Evolutionary conservation across 2,113 vertebrate genomes (phyloP).

Genomic region (Hemichromis elongatus): DNA sequence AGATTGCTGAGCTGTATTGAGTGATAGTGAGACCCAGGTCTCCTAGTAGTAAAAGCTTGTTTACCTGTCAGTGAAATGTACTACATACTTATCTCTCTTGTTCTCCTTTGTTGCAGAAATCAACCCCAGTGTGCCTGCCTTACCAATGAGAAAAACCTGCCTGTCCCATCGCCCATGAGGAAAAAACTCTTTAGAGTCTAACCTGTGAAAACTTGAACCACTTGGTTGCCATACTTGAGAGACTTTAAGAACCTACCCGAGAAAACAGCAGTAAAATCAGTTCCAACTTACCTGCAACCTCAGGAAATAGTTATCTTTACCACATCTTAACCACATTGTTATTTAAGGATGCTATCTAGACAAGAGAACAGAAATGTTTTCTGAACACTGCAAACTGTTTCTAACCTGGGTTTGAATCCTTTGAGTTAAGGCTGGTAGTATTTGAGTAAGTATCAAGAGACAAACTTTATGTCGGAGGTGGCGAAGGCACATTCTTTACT

Average conservation of each 20-base stretch:
- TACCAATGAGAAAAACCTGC: background rate
- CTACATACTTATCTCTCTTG: background rate
- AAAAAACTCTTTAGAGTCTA: background rate
- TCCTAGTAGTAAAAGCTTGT: background rate
- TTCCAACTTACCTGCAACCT: background rate
- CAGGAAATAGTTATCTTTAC: background rate
- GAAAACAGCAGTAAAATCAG: background rate
- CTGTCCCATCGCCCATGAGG: background rate
- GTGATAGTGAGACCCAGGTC: background rate
- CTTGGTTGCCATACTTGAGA: background rate
- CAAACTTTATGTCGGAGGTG: background rate
- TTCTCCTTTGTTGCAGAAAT: background rate
- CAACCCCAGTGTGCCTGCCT: background rate
- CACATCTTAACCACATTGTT: background rate
- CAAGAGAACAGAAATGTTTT: background rate
- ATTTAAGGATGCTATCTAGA: background rate
- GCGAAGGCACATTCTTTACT: background rate
- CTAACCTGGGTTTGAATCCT: background rate
- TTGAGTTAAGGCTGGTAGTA: background rate
- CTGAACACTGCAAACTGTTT: background rate
- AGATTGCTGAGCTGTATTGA: background rate
- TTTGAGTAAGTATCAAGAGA: background rate
- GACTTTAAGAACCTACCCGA: background rate
- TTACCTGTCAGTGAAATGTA: background rate
- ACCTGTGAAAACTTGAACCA: background rate